phyloP scores from a whole-genome alignment of 2,797 vertebrate species.

The Euphonia xanthogaster region DNA sequence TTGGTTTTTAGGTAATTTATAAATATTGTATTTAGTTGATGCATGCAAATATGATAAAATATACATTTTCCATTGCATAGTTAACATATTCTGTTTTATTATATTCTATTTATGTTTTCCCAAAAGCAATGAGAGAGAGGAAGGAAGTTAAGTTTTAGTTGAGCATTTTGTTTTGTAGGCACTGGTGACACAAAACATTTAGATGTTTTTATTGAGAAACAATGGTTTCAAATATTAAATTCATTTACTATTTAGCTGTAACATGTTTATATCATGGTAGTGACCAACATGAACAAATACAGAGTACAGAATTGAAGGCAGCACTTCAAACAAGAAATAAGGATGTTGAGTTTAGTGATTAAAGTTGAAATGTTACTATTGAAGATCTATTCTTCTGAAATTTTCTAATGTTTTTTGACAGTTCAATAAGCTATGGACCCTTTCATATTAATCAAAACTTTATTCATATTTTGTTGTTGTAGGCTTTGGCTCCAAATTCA shows the following conservation, averaged over 20 bases:
- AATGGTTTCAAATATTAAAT: background rate
- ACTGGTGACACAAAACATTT: background rate
- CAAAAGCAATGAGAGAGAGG: background rate
- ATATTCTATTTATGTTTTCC: background rate
- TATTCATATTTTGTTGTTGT: slow-evolving; percentile 36
- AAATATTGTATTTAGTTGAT: background rate
- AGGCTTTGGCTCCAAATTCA: slow-evolving; percentile 44
- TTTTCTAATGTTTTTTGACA: slow-evolving; percentile 9
- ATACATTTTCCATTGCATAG: background rate
- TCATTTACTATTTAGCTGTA: background rate
- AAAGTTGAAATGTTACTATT: slow-evolving; percentile 15
- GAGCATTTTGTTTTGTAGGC: background rate
- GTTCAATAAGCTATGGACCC: background rate
- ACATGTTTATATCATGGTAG: background rate
- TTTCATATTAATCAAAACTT: background rate
- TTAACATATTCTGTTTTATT: background rate
- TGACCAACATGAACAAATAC: background rate
- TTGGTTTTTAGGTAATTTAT: background rate
- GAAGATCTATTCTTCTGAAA: slow-evolving; percentile 1
- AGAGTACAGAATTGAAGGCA: background rate
- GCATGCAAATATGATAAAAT: background rate
- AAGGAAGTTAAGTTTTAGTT: background rate
- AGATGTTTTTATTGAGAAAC: background rate
- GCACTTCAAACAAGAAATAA: slow-evolving; percentile 34
- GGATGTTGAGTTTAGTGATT: slow-evolving; percentile 31